Conservation (phyloP, 1,140 invertebrate genomes). For the Oryctes rhinoceros region DNA sequence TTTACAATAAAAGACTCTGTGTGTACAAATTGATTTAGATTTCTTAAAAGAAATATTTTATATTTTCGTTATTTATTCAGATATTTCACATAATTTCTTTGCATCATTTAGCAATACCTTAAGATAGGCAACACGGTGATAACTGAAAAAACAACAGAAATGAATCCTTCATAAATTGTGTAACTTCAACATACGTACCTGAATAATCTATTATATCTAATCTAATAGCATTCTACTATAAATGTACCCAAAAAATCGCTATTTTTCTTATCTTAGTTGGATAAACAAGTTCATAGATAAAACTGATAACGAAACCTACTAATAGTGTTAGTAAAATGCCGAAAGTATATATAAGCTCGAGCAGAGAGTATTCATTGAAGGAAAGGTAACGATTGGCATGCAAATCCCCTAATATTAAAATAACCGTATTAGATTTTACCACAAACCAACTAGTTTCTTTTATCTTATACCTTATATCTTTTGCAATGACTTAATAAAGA, state of each 20-base stretch:
- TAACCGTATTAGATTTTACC: not conserved
- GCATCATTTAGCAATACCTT: no score
- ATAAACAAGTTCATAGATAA: constrained; percentile 17
- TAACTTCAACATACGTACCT: constrained; percentile 29
- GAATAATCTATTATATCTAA: not conserved
- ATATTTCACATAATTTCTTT: not conserved
- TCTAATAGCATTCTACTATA: not conserved
- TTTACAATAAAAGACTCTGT: not conserved
- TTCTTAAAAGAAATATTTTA: not conserved
- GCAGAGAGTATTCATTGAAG: no score
- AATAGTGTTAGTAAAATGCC: not conserved
- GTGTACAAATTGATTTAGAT: not conserved
- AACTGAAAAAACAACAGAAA: not conserved
- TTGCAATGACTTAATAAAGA: not conserved
- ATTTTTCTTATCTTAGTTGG: constrained; percentile 8
- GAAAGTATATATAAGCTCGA: no score
- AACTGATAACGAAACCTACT: not conserved
- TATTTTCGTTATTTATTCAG: not conserved
- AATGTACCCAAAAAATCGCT: not conserved
- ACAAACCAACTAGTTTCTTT: not conserved
- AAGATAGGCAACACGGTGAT: no score
- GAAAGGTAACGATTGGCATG: no score
- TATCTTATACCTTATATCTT: not conserved
- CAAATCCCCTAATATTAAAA: no score
- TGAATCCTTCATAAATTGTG: not conserved